Base-by-base conservation (phyloP, 2,888 invertebrate species). In the Pyrrhia umbra region DNA sequence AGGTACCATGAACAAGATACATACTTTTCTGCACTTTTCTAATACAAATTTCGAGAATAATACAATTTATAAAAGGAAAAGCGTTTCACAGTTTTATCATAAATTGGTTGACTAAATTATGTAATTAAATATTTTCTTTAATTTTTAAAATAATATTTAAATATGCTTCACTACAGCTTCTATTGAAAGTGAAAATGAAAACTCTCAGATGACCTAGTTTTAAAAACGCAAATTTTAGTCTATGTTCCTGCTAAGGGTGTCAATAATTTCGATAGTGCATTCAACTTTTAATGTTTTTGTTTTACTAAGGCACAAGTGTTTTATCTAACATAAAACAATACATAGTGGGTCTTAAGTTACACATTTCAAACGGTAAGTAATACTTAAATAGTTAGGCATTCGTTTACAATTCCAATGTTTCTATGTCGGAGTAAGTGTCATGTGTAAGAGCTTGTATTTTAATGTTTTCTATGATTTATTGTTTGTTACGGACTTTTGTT, bases 171-270 rank as follows among this genome's bases (percentile, higher is more conserved):
- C 9, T 13, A 27, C 13, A 34, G 20, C n/a, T 27, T 25, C 6
- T 8, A 20, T 4, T 20, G 72, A 63, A 69, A 74, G 58, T 66
- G 52, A 77, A 61, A 61, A 52, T 27, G 34, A 21, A 15, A 39
- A 23, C 15, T 20, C 21, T 25, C 27, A 13, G 4, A 23, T 68
- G 58, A 68, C 72, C 70, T 49, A 75, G 64, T 75, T 75, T 66
- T 21, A 75, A 76, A 71, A 80, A 79, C 59, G 1, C 21, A 70
- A 66, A 66, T 51, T 25, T 84, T 82, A n/a, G 84, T 88, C 87
- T 88, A 83, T 88, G 85, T 69, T 76, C 51, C 2, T 76, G 50
- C 2, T 66, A 80, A 74, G 84, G 85, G 86, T 90, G 88, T 89
- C 89, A 91, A 89, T 90, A 86, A 84, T 86, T 85, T 83, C 63